Base-by-base conservation (phyloP, 2,113 vertebrate species). In the Tenebrosternarchus preto region DNA sequence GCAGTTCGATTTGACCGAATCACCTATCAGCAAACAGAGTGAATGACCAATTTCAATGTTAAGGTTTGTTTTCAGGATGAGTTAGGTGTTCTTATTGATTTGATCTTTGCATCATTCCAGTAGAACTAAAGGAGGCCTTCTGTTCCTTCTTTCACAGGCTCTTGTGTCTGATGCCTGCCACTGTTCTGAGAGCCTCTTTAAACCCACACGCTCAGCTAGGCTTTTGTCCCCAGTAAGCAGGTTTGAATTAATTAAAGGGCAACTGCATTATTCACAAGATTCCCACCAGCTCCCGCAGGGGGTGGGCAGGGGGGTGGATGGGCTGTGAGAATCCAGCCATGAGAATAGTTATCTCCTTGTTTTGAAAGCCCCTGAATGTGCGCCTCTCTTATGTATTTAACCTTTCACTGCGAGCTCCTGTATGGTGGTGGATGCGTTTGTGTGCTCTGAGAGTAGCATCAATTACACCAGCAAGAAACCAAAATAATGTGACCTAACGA, bases 231-330 rank as follows among this genome's bases (percentile, higher is more conserved):
- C 25, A 20, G 39, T 77, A 72, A 72, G 74, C 77, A 85, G 80
- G 85, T 86, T 82, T 87, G 82, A 82, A 84, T 86, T 80, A 70
- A 85, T 83, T 83, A 85, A 87, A 83, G 9, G 24, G 22, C 67
- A 56, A 80, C 64, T 83, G 72, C 61, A 80, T 86, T 86, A 88
- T 88, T 85, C 84, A 84, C 71, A 4, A 80, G 84, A 82, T 85
- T 87, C 83, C 81, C 84, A 84, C 76, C 82, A 82, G 80, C 80
- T 82, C 83, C 72, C 43, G 57, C 82, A 53, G 75, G 77, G 81
- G 75, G 55, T 72, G 67, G 56, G 57, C 79, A 53, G 75, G 77
- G n/a, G 81, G 75, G 55, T 76, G 67, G 63, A 36, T 72, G 81
- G 70, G 66, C 43, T 3, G 1, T 64, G 73, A 80, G 82, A 73